phyloP scores from a whole-genome alignment of 1,140 invertebrate species.

The Acromyrmex echinatior region DNA sequence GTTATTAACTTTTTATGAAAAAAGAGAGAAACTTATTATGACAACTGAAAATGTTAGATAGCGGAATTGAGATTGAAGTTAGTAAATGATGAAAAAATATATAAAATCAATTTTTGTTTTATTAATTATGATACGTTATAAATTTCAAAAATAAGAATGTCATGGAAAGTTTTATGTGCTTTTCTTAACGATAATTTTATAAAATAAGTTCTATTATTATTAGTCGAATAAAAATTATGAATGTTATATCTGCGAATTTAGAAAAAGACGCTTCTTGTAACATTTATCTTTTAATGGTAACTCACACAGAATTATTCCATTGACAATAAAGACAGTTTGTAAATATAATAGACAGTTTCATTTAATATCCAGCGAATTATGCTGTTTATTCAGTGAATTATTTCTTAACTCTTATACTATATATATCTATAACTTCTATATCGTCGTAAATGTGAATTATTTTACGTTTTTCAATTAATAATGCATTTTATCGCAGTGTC shows the following conservation, averaged over 20 bases:
- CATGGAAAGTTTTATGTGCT: background rate
- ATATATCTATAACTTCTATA: background rate
- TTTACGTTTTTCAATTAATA: background rate
- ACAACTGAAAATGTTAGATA: background rate
- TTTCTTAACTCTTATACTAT: background rate
- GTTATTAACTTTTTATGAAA: background rate
- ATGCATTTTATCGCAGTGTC: background rate
- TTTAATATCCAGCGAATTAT: background rate
- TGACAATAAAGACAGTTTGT: background rate
- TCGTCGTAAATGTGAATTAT: background rate
- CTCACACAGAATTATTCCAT: slow-evolving; percentile 8
- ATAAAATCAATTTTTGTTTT: background rate
- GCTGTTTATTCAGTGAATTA: background rate
- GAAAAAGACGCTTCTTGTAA: background rate
- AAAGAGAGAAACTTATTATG: background rate
- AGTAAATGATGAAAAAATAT: background rate
- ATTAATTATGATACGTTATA: background rate
- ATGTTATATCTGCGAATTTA: background rate
- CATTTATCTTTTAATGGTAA: slow-evolving; percentile 8
- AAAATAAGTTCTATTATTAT: background rate
- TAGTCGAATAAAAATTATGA: background rate
- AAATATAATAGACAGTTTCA: background rate
- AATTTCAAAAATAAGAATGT: background rate
- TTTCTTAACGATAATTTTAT: background rate
- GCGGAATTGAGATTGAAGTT: background rate